Percentiles rank a stretch among this genome's conserved stretches.
phyloP scores from a whole-genome alignment of 1,140 invertebrate genomes.

The Psilanteris sp. region DNA sequence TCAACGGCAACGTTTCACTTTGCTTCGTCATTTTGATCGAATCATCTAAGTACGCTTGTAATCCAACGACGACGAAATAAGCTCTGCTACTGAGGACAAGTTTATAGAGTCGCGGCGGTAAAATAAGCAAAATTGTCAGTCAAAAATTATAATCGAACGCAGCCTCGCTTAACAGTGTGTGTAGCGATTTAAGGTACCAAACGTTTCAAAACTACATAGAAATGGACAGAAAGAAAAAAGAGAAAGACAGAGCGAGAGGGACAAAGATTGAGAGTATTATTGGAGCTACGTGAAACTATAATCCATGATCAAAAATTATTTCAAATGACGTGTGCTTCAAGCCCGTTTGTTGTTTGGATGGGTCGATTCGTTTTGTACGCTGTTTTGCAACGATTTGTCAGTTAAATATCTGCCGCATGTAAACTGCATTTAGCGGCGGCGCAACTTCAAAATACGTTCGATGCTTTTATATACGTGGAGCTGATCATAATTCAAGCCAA shows the following conservation, averaged over 20 bases:
- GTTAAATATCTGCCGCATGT: not conserved
- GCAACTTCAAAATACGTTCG: constrained; percentile 4
- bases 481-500: constrained; percentile 23
- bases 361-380: constrained; percentile 1
- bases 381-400: not conserved
- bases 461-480: constrained; percentile 18
- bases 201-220: constrained; percentile 36
- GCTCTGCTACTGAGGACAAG: constrained; percentile 39
- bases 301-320: too few species aligned
- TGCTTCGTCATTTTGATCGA: constrained; percentile 14
- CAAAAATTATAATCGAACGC: constrained; percentile 27
- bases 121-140: constrained; percentile 49
- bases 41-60: constrained; percentile 40
- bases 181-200: constrained; percentile 22
- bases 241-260: too few species aligned
- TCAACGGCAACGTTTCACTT: constrained; percentile 5
- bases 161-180: constrained; percentile 22
- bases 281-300: constrained; percentile 31
- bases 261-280: too few species aligned
- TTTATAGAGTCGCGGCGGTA: constrained; percentile 20
- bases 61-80: constrained; percentile 39
- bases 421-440: constrained; percentile 9
- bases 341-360: constrained; percentile 4
- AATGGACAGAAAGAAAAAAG: constrained; percentile 3
- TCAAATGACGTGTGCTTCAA: constrained; percentile 20